Conservation (phyloP, 2,113 vertebrate species). For the Numida meleagris region DNA sequence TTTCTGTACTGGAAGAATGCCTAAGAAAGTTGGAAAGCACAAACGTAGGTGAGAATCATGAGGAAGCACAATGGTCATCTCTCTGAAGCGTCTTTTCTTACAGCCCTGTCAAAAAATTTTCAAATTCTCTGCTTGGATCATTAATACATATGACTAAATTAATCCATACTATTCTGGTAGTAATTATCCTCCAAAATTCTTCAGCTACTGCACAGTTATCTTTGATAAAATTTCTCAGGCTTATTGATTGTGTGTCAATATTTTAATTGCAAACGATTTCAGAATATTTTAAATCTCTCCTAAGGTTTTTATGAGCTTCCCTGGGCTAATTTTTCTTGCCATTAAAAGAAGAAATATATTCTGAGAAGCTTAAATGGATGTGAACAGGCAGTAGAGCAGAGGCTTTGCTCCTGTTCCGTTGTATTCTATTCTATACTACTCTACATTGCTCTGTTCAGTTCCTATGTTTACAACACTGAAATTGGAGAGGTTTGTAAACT, state of each 20-base stretch:
- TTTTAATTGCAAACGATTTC: slow-evolving; percentile 29
- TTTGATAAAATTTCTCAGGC: slow-evolving; percentile 10
- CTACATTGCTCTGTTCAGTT: not conserved
- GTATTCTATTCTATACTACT: not conserved
- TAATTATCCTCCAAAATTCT: slow-evolving; percentile 14
- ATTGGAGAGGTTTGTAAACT: not conserved
- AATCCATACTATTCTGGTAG: not conserved
- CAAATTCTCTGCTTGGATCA: not conserved
- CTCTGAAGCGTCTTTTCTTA: not conserved
- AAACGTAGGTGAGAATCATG: not conserved
- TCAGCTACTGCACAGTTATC: not conserved
- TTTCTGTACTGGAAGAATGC: not conserved
- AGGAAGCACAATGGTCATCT: not conserved
- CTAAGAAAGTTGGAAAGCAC: not conserved
- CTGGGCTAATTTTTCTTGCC: not conserved
- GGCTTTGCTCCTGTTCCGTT: not conserved
- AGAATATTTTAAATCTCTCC: slow-evolving; percentile 10
- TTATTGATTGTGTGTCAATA: slow-evolving; percentile 42
- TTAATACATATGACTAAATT: not conserved
- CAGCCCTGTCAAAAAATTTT: not conserved
- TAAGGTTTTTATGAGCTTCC: not conserved
- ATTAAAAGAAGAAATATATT: not conserved
- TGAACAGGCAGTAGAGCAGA: not conserved
- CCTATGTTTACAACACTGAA: not conserved
- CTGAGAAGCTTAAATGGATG: not conserved